These are phyloP conservation scores for Spea bombifrons DNA, from an alignment of 2,113 vertebrate genomes.

Conservation along the genomic window DNA sequence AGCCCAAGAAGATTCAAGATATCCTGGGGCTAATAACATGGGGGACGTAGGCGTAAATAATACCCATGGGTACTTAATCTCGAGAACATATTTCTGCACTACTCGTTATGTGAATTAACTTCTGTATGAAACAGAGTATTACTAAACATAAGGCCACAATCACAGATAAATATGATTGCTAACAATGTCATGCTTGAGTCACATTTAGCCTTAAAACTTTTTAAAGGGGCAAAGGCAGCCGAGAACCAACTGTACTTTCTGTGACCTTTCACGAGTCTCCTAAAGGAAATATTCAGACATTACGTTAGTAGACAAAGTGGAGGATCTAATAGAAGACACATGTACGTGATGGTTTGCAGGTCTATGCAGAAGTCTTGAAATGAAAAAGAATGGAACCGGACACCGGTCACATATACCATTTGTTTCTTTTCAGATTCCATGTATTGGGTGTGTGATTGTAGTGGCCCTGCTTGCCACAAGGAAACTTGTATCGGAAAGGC, in stretches of 20 bases:
- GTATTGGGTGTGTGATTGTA: constrained; percentile 51
- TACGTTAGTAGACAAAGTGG: background rate
- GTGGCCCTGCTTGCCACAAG: constrained; percentile 21
- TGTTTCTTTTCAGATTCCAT: constrained; percentile 5
- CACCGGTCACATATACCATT: background rate
- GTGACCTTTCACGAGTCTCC: background rate
- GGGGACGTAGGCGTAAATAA: too few species aligned
- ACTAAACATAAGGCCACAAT: too few species aligned
- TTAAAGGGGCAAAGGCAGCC: background rate
- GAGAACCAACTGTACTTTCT: background rate
- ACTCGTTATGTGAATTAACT: too few species aligned
- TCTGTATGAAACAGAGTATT: too few species aligned
- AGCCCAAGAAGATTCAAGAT: too few species aligned
- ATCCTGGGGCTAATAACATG: too few species aligned
- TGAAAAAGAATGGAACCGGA: too few species aligned
- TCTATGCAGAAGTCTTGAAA: background rate
- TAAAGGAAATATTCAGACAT: background rate
- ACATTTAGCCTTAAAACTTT: background rate
- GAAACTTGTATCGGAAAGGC: constrained; percentile 54
- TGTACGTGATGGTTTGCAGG: background rate
- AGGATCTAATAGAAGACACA: background rate
- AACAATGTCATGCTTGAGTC: background rate
- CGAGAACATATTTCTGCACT: too few species aligned
- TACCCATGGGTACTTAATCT: too few species aligned
- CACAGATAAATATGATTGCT: too few species aligned